Evolutionary conservation across 2,113 vertebrate genomes (phyloP), one percentile per base, ranked within the genome.

Genomic region (Leptodactylus fuscus): DNA sequence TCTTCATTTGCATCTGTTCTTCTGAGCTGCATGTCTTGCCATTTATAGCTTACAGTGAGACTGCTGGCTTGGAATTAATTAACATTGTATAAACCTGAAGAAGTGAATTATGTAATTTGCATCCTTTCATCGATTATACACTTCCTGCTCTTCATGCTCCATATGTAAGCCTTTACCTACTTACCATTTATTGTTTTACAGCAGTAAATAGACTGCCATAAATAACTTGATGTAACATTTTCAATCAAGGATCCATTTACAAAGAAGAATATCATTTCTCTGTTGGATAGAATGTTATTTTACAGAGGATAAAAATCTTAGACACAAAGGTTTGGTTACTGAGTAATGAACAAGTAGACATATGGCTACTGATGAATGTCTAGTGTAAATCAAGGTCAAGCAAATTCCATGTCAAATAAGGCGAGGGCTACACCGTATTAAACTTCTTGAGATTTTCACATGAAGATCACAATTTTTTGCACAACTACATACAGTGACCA

Each of bases 51-150:
- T 83, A 73, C 20, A 73, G 32, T 55, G 51, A 41, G 65, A 38
- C 27, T 83, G 69, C 69, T 44, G 69, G 48, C 34, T 36, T 74
- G 81, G 49, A 83, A 83, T 74, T 83, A 83, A 74, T 73, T 71
- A 27, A 73, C 67, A 83, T 73, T 74, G 67, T 83, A 74, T 58
- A 58, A 53, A 83, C 34, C 49, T 55, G 46, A 4, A 73, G 12
- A 73, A 83, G 69, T 83, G 22, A 83, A 83, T 71, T 53, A 65
- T 82, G 29, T 13, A 70, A 1, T 74, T 81, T 81, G n/a, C 48
- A 76, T 51, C 48, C 73, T 76, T 76, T 76, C 74, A 76, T 76
- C 74, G 51, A 15, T 4, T 24, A 76, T 32, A 51, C 27, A 27
- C 46, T 29, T 51, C 46, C 74, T 80, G 77, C 77, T 60, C 49